Base-by-base conservation (phyloP, 1,140 invertebrate species). In the Cyclargus thomasi region DNA sequence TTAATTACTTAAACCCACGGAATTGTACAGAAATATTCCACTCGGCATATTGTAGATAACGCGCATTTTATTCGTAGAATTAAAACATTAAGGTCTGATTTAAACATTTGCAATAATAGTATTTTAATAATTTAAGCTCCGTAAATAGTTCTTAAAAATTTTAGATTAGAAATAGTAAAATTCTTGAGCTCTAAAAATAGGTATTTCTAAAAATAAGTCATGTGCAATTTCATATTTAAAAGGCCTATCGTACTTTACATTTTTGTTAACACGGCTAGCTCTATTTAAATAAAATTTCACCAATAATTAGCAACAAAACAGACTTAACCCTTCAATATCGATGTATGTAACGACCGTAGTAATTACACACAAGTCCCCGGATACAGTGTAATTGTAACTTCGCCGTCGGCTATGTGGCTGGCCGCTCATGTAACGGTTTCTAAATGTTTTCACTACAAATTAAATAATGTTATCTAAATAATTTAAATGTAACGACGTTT, bases 1-100 rank as follows among this genome's bases (percentile, higher is more conserved):
- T 47, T 18, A 17, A 66, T 57, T 36, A 36, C 23, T 17, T 35
- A 29, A 39, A 65, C 47, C 29, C 59, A 62, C 62, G 11, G 16
- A 62, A 16, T 62, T 23, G 59, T 62, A 18, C 16, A 62, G 14
- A 62, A 39, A 39, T 39, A 39, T 39, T 39, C 36, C 36, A 39
- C 36, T 39, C 1, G 8, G 39, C 11, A 47, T 47, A 14, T 47
- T 47, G 39, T 47, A 47, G 39, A 47, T 47, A 47, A 47, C 39
- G 11, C 39, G 14, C 39, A 29, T 35, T 35, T 8, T 7, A 65
- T 16, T 35, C 6, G 23, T 14, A 5, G 29, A 18, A 59, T 35
- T 18, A 11, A 55, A 66, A 59, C 11, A 29, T 55, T n/a, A 55
- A 59, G 2, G 23, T 17, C 14, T 16, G 57, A 59, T 59, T 59